Evolutionary conservation across 2,888 invertebrate genomes (phyloP).

Genomic region (Anoplius nigerrimus): DNA sequence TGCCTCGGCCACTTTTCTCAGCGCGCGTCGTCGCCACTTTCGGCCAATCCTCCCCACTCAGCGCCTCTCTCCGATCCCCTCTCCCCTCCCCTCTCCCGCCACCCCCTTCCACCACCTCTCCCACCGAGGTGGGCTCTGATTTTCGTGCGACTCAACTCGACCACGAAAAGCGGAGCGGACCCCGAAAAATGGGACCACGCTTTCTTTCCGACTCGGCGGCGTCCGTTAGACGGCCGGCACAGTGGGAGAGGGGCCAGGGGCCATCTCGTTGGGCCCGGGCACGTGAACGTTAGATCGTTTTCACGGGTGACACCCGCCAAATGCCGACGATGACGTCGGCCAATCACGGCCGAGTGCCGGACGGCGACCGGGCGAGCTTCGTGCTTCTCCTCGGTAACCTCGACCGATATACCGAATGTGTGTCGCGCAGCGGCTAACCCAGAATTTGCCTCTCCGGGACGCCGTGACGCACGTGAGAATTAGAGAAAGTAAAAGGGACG

Average conservation of each 20-base stretch:
- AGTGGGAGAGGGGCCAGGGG: too few species aligned
- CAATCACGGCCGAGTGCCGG: too few species aligned
- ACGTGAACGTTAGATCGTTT: neutral
- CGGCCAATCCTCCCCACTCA: neutral
- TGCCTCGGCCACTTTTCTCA: too few species aligned
- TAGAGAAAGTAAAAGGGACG: too few species aligned
- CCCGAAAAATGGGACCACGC: slow-evolving; percentile 35
- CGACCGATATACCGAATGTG: neutral
- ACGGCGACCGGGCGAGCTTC: too few species aligned
- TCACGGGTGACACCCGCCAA: neutral
- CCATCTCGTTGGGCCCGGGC: neutral
- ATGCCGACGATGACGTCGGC: neutral
- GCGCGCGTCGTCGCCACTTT: slow-evolving; percentile 6
- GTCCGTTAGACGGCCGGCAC: too few species aligned
- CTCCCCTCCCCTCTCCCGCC: slow-evolving; percentile 17
- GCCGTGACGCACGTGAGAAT: too few species aligned
- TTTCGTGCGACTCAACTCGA: slow-evolving; percentile 21
- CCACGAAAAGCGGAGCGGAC: slow-evolving; percentile 39
- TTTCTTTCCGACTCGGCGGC: slow-evolving; percentile 33
- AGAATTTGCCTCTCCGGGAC: too few species aligned
- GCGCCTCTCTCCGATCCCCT: neutral
- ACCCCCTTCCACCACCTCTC: slow-evolving; percentile 17
- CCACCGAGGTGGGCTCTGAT: neutral
- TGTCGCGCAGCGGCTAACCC: too few species aligned
- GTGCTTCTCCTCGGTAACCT: neutral